Percentiles rank a stretch among this genome's conserved stretches.
phyloP scores from a whole-genome alignment of 2,888 invertebrate genomes.

The Timema podura region DNA sequence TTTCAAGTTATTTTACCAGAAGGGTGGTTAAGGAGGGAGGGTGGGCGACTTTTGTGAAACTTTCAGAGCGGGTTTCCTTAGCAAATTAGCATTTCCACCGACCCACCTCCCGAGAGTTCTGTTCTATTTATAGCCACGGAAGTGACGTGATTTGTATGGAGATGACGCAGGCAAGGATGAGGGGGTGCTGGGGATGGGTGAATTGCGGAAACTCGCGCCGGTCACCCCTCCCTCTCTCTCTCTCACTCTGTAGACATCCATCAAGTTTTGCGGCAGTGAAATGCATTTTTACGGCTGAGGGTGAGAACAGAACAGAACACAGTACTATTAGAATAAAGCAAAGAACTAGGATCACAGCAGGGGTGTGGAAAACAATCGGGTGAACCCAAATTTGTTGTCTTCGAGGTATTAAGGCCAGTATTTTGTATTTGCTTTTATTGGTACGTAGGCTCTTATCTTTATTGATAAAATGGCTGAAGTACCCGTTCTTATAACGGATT shows the following conservation, averaged over 20 bases:
- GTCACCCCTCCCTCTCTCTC: not conserved
- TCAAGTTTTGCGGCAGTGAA: slow-evolving; percentile 24
- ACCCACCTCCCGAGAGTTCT: not conserved
- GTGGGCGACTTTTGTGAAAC: not conserved
- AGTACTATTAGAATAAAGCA: no score
- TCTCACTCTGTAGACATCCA: slow-evolving; percentile 4
- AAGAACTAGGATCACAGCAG: no score
- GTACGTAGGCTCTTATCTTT: no score
- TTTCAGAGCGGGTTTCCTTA: not conserved
- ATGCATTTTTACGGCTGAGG: slow-evolving; percentile 31
- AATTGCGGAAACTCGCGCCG: not conserved
- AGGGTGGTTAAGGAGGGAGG: not conserved
- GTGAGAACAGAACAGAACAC: slow-evolving; percentile 13
- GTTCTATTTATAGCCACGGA: slow-evolving; percentile 22
- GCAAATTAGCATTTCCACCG: slow-evolving; percentile 10
- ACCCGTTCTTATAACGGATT: no score
- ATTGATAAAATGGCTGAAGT: no score
- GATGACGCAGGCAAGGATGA: slow-evolving; percentile 26
- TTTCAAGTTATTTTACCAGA: no score
- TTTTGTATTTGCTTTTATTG: no score
- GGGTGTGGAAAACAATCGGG: no score
- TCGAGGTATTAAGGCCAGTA: no score
- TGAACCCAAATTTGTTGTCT: no score
- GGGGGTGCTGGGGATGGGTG: not conserved
- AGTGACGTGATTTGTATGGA: slow-evolving; percentile 28